phyloP scores from a whole-genome alignment of 2,888 invertebrate species.

The Drosophila sordidula region DNA sequence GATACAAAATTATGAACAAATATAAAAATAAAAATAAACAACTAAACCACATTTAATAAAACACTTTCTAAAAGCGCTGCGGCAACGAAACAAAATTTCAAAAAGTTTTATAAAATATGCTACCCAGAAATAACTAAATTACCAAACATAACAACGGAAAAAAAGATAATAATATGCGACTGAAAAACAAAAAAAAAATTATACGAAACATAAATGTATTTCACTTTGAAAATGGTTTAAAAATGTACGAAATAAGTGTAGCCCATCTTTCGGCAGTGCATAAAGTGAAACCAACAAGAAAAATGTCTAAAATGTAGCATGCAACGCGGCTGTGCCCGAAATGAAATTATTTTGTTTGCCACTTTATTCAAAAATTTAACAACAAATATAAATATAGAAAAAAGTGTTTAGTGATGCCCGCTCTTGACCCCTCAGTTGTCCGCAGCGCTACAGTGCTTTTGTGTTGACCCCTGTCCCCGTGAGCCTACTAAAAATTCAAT shows the following conservation, averaged over 20 bases:
- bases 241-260: constrained; percentile 38
- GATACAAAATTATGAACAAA: neutral
- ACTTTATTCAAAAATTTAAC: constrained; percentile 11
- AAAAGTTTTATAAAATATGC: constrained; percentile 26
- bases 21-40: constrained; percentile 1
- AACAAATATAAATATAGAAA: constrained; percentile 5
- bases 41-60: constrained; percentile 27
- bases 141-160: constrained; percentile 13
- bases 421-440: constrained; percentile 60
- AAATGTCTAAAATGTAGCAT: constrained; percentile 45
- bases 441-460: constrained; percentile 69
- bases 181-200: constrained; percentile 8
- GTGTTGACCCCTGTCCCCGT: constrained; percentile 53
- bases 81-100: constrained; percentile 62
- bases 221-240: constrained; percentile 5
- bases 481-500: constrained; percentile 4
- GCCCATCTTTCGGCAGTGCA: constrained; percentile 58
- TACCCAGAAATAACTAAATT: constrained; percentile 5
- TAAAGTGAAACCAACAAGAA: constrained; percentile 29
- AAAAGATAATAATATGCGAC: constrained; percentile 1
- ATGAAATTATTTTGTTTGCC: constrained; percentile 30
- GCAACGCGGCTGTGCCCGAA: constrained; percentile 55
- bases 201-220: neutral
- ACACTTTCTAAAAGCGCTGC: constrained; percentile 62
- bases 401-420: constrained; percentile 50